Evolutionary conservation across 1,140 invertebrate species (phyloP).

Genomic region (Ostrea edulis): DNA sequence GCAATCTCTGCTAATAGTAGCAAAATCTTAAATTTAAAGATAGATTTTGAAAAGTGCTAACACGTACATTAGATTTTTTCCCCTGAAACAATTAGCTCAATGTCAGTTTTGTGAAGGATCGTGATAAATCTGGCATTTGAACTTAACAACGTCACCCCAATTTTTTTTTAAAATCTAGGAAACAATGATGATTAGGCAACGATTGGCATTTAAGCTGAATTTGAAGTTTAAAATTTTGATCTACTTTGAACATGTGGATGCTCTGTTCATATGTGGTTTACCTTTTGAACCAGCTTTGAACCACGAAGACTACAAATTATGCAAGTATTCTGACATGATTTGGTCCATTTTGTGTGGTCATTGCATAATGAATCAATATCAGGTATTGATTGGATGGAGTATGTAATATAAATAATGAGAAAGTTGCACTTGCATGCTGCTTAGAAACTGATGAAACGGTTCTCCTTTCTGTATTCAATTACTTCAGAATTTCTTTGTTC

Average conservation of each 20-base stretch:
- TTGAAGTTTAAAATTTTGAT: no score
- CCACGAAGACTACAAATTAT: not conserved
- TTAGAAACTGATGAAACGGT: not conserved
- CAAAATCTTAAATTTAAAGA: not conserved
- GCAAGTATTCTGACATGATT: not conserved
- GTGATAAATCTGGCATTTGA: not conserved
- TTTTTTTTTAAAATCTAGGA: no score
- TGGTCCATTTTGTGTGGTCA: not conserved
- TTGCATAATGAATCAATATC: conserved; percentile 18
- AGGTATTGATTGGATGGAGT: not conserved
- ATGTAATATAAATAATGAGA: not conserved
- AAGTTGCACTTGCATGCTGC: not conserved
- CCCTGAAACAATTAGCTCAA: not conserved
- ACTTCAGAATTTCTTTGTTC: not conserved
- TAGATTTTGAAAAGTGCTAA: not conserved
- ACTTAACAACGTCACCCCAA: no score
- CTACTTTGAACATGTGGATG: not conserved
- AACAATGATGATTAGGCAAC: no score
- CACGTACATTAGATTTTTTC: not conserved
- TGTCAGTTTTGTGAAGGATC: not conserved
- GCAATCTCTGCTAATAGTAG: not conserved
- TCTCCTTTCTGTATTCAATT: not conserved
- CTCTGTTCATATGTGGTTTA: not conserved
- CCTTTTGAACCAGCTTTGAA: not conserved
- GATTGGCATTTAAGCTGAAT: no score